These are phyloP conservation scores for Myrmecobius fasciatus DNA, from an alignment of 2,113 vertebrate genomes.

Conservation along the genomic window DNA sequence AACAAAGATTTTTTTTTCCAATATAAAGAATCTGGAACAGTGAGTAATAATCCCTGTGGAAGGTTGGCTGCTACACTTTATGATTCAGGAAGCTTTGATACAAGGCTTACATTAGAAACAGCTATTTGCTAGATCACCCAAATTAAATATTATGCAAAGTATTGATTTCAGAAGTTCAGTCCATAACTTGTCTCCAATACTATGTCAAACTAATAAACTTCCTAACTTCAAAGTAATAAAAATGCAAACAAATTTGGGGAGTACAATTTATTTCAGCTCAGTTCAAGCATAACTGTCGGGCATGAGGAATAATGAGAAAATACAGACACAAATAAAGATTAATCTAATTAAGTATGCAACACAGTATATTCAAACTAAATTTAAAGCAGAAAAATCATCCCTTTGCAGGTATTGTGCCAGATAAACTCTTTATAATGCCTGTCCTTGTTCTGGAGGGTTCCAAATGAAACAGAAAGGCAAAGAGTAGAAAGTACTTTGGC, in stretches of 20 bases:
- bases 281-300: background rate
- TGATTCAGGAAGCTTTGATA: background rate
- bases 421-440: background rate
- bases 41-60: background rate
- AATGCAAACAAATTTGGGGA: background rate
- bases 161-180: background rate
- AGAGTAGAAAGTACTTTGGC: background rate
- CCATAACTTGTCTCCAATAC: conserved; percentile 5
- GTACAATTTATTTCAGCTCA: background rate
- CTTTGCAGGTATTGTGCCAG: background rate
- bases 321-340: background rate
- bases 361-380: background rate
- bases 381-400: background rate
- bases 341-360: background rate
- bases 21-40: background rate
- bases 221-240: background rate
- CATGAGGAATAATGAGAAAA: conserved; percentile 2
- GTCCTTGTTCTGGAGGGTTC: background rate
- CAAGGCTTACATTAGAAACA: background rate
- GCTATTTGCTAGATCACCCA: background rate
- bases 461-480: background rate
- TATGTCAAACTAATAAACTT: background rate
- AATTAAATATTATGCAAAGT: background rate
- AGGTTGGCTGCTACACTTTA: background rate
- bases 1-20: background rate